Evolutionary conservation across 2,888 invertebrate species (phyloP), one percentile per base, ranked within the genome.

Genomic region (Drosophila eohydei): DNA sequence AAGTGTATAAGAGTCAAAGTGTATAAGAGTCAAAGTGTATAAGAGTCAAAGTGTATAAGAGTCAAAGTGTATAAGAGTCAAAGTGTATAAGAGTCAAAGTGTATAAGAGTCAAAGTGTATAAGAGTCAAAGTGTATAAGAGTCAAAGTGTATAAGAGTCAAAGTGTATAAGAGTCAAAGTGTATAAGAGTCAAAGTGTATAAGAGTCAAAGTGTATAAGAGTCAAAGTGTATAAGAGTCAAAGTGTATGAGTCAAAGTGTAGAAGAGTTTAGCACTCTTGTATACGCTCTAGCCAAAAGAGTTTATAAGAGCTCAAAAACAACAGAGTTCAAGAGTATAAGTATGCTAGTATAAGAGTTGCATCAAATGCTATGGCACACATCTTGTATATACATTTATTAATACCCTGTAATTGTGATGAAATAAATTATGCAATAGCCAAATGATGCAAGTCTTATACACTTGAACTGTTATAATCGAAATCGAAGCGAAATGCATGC

Each of bases 401-500:
- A 14, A 28, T 46, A 28, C 28, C 44, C 44, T 7, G 26, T 28
- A 7, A 7, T 28, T 9, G 3, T 41, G 41, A 16, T 9, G 41
- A 41, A 16, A 14, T 12, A 7, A 14, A n/a, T 48, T 50, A 50
- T 50, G 48, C 48, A 50, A 50, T 30, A 50, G 32, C 0, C 16
- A 32, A 50, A 50, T 32, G 48, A 32, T 50, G 48, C 48, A 50
- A 32, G 48, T 50, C 48, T 50, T 50, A 50, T 50, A 50, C 48
- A 11, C 32, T 50, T 50, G 48, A 50, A 50, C 14, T 64, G 36
- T 8, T 55, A 12, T 48, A 46, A 64, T 48, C 16, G 14, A 28
- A 64, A 14, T 14, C 26, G 4, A 36, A 52, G 1, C 2, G 36
- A 36, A 52, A 21, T 64, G 66, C 65, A 48, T 64, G 51, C 62